Conservation (phyloP, 92 coral and sea anemone species). For the Chrysogorgia sp. region DNA sequence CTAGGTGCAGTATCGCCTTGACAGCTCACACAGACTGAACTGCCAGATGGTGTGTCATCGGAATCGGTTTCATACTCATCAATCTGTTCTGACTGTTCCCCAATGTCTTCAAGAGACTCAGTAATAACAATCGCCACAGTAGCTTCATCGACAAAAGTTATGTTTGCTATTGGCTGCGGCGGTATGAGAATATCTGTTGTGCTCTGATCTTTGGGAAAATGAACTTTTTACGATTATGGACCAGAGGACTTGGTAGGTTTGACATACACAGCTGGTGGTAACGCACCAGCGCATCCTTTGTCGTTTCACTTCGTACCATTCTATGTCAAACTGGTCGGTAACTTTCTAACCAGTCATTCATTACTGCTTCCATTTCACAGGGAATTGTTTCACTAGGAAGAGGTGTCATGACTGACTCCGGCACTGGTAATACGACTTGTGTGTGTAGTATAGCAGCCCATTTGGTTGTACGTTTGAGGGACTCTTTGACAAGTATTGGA, state of each 20-base stretch:
- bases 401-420: conserved; percentile 47
- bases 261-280: conserved; percentile 41
- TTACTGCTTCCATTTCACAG: conserved; percentile 30
- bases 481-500: conserved; percentile 66
- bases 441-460: conserved; percentile 65
- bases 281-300: conserved; percentile 49
- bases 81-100: conserved; percentile 21
- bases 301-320: conserved; percentile 50
- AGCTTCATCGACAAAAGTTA: conserved; percentile 10
- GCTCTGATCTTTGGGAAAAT: not conserved
- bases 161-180: not conserved
- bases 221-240: not conserved
- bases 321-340: conserved; percentile 50
- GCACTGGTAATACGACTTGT: conserved; percentile 38
- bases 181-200: conserved; percentile 16
- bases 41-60: conserved; percentile 10
- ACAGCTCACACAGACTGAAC: conserved; percentile 28
- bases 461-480: conserved; percentile 62
- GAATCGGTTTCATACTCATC: conserved; percentile 31
- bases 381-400: conserved; percentile 27
- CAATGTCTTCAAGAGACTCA: not conserved
- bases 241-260: conserved; percentile 17
- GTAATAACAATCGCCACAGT: not conserved
- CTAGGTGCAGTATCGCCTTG: conserved; percentile 32
- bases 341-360: conserved; percentile 29